Conservation (phyloP, 1,140 invertebrate species). For the Periplaneta americana region DNA sequence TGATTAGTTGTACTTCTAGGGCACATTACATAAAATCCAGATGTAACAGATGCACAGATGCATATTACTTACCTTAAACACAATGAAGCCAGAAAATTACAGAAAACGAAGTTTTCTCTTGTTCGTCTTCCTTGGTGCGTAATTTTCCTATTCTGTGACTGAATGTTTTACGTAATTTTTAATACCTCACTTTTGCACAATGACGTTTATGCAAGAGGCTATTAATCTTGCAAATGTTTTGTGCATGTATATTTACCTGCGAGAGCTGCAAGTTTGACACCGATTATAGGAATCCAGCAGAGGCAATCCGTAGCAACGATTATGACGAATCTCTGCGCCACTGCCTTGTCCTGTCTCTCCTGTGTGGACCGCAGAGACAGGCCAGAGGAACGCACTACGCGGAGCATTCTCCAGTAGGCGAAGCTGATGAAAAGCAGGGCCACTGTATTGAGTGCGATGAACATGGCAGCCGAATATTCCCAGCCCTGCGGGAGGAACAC, state of each 20-base stretch:
- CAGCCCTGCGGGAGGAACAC: slow-evolving; percentile 52
- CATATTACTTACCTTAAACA: too few species aligned
- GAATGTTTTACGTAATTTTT: too few species aligned
- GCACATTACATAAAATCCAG: too few species aligned
- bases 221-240: not conserved
- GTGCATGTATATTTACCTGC: slow-evolving; percentile 35
- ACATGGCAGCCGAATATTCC: slow-evolving; percentile 55
- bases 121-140: too few species aligned
- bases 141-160: too few species aligned
- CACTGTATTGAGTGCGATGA: slow-evolving; percentile 48
- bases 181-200: too few species aligned
- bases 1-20: too few species aligned
- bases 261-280: slow-evolving; percentile 52
- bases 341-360: slow-evolving; percentile 45
- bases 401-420: slow-evolving; percentile 50
- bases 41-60: too few species aligned
- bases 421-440: slow-evolving; percentile 54
- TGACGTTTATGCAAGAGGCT: not conserved
- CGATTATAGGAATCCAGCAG: slow-evolving; percentile 58
- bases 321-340: slow-evolving; percentile 48
- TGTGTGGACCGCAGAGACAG: slow-evolving; percentile 47
- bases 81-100: too few species aligned
- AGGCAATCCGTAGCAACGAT: slow-evolving; percentile 54
- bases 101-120: too few species aligned
- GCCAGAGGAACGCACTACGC: slow-evolving; percentile 46